Evolutionary conservation across 2,888 invertebrate genomes (phyloP).

Genomic region (Ophraella communa): DNA sequence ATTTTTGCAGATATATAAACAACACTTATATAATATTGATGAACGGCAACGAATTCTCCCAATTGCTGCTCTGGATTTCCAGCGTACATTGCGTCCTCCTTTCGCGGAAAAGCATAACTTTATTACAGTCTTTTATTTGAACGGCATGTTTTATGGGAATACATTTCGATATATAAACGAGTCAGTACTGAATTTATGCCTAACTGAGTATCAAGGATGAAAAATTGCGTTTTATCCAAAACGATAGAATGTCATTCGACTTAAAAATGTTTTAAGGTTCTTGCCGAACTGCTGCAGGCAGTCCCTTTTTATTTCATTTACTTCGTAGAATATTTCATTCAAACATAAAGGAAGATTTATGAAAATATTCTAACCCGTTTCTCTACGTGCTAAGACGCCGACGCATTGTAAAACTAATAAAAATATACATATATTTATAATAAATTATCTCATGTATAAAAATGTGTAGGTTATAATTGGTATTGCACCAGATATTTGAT

Average conservation of each 20-base stretch:
- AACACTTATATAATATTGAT: not conserved
- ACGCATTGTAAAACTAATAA: not conserved
- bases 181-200: conserved; percentile 19
- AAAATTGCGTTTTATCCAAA: conserved; percentile 1
- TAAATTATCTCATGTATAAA: too few species aligned
- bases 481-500: too few species aligned
- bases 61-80: not conserved
- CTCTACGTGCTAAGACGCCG: not conserved
- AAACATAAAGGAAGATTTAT: not conserved
- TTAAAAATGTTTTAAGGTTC: not conserved
- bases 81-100: conserved; percentile 6
- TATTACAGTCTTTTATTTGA: conserved; percentile 32
- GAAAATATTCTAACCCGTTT: not conserved
- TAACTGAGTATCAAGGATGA: conserved; percentile 5
- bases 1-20: not conserved
- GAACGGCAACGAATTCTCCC: not conserved
- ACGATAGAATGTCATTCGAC: conserved; percentile 2
- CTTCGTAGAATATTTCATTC: not conserved
- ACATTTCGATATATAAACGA: conserved; percentile 26
- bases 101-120: conserved; percentile 28
- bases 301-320: not conserved
- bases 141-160: conserved; percentile 30
- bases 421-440: too few species aligned
- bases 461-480: too few species aligned
- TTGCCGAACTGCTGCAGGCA: not conserved